These are phyloP conservation scores for Scaptomyza hsui DNA, from an alignment of 1,140 invertebrate species.

Conservation along the genomic window DNA sequence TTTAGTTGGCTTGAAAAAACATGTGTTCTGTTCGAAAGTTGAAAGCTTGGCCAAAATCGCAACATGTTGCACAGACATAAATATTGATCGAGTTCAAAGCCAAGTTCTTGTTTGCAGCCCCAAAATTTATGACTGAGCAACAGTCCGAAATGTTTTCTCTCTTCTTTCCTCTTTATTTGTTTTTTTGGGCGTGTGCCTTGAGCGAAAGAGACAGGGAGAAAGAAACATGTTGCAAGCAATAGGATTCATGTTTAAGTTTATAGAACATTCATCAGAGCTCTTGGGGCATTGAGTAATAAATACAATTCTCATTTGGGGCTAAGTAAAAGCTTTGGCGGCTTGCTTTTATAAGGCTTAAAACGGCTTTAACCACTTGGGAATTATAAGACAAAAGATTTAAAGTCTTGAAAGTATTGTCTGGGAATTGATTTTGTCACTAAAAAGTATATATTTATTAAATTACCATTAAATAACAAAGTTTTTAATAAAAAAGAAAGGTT, in stretches of 20 bases:
- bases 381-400: not conserved
- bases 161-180: slow-evolving; percentile 3
- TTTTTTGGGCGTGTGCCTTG: slow-evolving; percentile 28
- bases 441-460: too few relatives aligned
- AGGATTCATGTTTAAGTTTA: slow-evolving; percentile 2
- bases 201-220: too few relatives aligned
- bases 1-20: slow-evolving; percentile 2
- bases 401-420: not conserved
- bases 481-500: too few relatives aligned
- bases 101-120: slow-evolving; percentile 28
- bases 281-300: not conserved
- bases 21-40: slow-evolving; percentile 32
- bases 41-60: slow-evolving; percentile 64
- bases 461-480: too few relatives aligned
- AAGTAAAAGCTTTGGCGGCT: not conserved
- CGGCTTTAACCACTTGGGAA: not conserved
- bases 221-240: slow-evolving; percentile 33
- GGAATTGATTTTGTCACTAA: too few relatives aligned
- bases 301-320: not conserved
- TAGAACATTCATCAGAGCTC: not conserved
- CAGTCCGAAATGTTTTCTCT: slow-evolving; percentile 21
- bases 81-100: slow-evolving; percentile 68
- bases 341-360: not conserved
- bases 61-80: slow-evolving; percentile 73
- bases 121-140: slow-evolving; percentile 66